A percentile compares a stretch with the other conserved stretches of the same genome.
phyloP scores from a whole-genome alignment of 2,113 vertebrate genomes.

The Lethenteron camtschaticum region DNA sequence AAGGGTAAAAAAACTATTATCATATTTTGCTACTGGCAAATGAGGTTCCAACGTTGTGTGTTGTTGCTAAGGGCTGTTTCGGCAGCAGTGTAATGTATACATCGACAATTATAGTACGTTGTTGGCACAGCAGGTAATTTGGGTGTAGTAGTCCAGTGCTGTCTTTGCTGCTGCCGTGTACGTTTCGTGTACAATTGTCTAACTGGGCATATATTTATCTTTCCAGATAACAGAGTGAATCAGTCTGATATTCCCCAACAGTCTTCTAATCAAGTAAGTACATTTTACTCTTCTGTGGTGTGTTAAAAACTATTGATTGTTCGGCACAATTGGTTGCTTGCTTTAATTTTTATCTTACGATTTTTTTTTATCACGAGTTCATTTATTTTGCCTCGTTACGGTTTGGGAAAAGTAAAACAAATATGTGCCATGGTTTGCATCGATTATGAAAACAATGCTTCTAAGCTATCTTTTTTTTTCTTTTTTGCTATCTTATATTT shows the following conservation, averaged over 20 bases:
- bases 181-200: background rate
- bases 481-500: too few species aligned
- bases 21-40: too few species aligned
- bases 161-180: background rate
- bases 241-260: conserved; percentile 2
- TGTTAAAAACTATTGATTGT: background rate
- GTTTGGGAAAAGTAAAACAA: background rate
- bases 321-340: background rate
- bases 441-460: too few species aligned
- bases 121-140: background rate
- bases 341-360: background rate
- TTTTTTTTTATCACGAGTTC: background rate
- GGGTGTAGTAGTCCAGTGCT: background rate
- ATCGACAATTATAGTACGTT: background rate
- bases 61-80: background rate
- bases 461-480: too few species aligned
- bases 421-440: background rate
- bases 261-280: background rate
- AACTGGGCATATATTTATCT: background rate
- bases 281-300: background rate
- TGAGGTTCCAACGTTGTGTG: too few species aligned
- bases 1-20: too few species aligned
- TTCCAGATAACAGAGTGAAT: background rate
- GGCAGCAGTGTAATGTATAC: background rate
- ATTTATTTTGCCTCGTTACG: background rate